These are phyloP conservation scores for Quadriops clusia DNA, from an alignment of 2,888 invertebrate species.

Conservation along the genomic window DNA sequence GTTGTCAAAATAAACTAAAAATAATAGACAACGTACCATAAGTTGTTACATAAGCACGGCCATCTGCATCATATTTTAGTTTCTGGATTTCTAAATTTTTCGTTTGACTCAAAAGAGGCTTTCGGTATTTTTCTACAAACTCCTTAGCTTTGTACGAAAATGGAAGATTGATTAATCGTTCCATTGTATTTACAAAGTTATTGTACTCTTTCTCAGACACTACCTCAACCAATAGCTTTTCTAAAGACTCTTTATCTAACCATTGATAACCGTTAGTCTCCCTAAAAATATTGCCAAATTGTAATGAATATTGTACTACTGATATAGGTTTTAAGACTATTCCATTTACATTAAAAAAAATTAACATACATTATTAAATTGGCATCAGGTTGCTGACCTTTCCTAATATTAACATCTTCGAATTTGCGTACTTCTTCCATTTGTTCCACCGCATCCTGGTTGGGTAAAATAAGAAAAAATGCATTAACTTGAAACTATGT, in stretches of 20 bases:
- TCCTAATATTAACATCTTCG: slow-evolving; percentile 58
- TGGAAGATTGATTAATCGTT: slow-evolving; percentile 57
- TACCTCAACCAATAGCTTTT: slow-evolving; percentile 51
- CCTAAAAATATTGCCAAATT: too few relatives aligned
- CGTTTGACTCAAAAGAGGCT: slow-evolving; percentile 45
- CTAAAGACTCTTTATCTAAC: slow-evolving; percentile 54
- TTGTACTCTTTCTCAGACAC: slow-evolving; percentile 58
- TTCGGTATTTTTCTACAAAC: slow-evolving; percentile 61
- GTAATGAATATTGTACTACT: too few relatives aligned
- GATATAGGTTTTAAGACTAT: too few relatives aligned
- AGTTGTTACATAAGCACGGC: slow-evolving; percentile 58
- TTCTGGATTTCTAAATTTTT: slow-evolving; percentile 52
- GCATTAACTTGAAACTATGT: background rate
- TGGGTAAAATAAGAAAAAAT: slow-evolving; percentile 18
- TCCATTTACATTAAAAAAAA: too few relatives aligned
- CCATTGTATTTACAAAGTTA: slow-evolving; percentile 59
- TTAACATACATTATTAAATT: slow-evolving; percentile 44
- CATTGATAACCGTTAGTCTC: slow-evolving; percentile 48
- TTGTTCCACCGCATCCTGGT: slow-evolving; percentile 58
- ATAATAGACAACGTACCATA: slow-evolving; percentile 41
- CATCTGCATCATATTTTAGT: slow-evolving; percentile 55
- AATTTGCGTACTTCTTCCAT: slow-evolving; percentile 53
- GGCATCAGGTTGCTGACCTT: slow-evolving; percentile 48
- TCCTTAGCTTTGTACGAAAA: slow-evolving; percentile 58
- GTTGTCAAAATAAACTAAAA: slow-evolving; percentile 4